A percentile compares a stretch with the other conserved stretches of the same genome.
Evolutionary conservation across 2,888 invertebrate genomes (phyloP).

Genomic region (Gibbula magus): DNA sequence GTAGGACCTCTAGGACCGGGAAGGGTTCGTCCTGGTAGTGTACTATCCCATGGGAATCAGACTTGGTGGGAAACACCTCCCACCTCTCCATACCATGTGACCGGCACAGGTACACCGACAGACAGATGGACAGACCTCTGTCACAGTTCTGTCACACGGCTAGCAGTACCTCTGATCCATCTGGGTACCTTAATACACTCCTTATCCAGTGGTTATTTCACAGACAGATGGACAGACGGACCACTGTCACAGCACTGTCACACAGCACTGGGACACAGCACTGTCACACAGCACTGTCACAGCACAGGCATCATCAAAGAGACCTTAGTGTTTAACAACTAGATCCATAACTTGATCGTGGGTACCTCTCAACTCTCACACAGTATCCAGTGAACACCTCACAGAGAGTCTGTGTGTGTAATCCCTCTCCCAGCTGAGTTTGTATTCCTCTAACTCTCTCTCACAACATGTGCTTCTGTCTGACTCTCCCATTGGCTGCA

Average conservation of each 20-base stretch:
- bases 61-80: constrained; percentile 7
- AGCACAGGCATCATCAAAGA: too few species aligned
- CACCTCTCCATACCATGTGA: constrained; percentile 3
- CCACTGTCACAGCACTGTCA: too few species aligned
- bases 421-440: neutral
- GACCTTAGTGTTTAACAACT: too few species aligned
- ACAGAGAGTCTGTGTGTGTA: neutral
- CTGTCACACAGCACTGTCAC: too few species aligned
- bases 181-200: too few species aligned
- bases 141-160: too few species aligned
- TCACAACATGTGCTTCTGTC: constrained; percentile 10
- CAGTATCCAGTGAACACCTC: neutral
- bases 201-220: neutral
- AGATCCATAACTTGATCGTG: too few species aligned
- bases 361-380: neutral
- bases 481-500: neutral
- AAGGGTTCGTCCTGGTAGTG: neutral
- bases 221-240: neutral
- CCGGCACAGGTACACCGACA: neutral
- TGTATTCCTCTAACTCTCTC: neutral
- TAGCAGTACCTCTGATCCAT: too few species aligned
- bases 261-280: too few species aligned
- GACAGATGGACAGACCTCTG: neutral
- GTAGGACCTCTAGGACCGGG: neutral
- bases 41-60: constrained; percentile 1